Percentiles rank a stretch among this genome's conserved stretches.
Evolutionary conservation across 2,888 invertebrate species (phyloP).

Genomic region (Callosobruchus maculatus): DNA sequence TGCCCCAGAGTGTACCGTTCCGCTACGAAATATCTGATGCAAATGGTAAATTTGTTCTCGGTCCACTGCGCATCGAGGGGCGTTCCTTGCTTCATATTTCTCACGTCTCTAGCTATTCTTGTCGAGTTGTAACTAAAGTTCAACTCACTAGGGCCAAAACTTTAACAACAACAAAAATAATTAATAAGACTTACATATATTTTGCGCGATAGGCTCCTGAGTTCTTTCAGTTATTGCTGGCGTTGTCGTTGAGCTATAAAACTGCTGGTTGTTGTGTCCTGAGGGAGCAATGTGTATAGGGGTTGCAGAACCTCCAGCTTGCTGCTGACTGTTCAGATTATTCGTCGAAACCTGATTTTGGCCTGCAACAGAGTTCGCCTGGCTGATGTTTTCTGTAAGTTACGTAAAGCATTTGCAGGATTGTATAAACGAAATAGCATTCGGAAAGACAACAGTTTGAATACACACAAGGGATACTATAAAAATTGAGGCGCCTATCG

Average conservation of each 20-base stretch:
- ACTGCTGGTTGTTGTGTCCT: slow-evolving; percentile 35
- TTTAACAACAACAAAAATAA: too few relatives aligned
- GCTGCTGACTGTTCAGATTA: slow-evolving; percentile 29
- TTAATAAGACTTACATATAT: slow-evolving; percentile 33
- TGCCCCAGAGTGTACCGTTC: too few relatives aligned
- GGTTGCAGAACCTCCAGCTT: slow-evolving; percentile 27
- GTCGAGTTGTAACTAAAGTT: too few relatives aligned
- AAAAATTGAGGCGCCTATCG: too few relatives aligned
- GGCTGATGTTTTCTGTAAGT: neutral
- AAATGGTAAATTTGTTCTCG: too few relatives aligned
- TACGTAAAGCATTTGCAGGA: neutral
- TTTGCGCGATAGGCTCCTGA: slow-evolving; percentile 26
- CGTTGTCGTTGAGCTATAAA: slow-evolving; percentile 35
- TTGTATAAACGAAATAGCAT: neutral
- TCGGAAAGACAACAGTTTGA: neutral
- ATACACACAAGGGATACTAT: too few relatives aligned
- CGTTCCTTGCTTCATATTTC: too few relatives aligned
- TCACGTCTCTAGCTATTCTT: too few relatives aligned
- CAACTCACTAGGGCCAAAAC: too few relatives aligned
- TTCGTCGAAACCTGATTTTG: slow-evolving; percentile 37
- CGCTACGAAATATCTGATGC: too few relatives aligned
- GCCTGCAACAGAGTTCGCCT: slow-evolving; percentile 14
- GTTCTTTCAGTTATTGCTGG: slow-evolving; percentile 35
- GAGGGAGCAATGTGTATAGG: slow-evolving; percentile 32
- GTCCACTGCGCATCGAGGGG: too few relatives aligned